phyloP scores from a whole-genome alignment of 2,888 invertebrate species.

The Cataglyphis livida region DNA sequence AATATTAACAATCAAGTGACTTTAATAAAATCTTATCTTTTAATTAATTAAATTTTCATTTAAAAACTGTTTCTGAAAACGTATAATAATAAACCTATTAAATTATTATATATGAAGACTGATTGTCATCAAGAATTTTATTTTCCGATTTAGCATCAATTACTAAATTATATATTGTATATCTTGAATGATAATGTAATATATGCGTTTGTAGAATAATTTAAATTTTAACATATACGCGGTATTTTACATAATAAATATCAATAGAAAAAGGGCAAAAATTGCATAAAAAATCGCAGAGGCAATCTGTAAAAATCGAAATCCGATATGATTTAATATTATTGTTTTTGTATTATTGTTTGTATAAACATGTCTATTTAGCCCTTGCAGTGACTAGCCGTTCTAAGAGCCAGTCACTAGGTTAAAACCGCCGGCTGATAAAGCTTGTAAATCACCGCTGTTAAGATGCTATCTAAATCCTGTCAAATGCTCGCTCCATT shows the following conservation, averaged over 20 bases:
- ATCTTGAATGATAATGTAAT: not conserved
- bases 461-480: constrained; percentile 83
- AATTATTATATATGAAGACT: not conserved
- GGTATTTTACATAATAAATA: not conserved
- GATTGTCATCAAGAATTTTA: not conserved
- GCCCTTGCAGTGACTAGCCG: constrained; percentile 70
- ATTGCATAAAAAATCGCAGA: not conserved
- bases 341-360: constrained; percentile 47
- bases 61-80: not conserved
- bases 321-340: constrained; percentile 7
- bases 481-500: constrained; percentile 80
- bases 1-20: not conserved
- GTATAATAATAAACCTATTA: not conserved
- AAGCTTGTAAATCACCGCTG: constrained; percentile 74
- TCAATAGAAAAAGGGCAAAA: not conserved
- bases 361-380: constrained; percentile 59
- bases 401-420: constrained; percentile 66
- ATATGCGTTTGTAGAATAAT: not conserved
- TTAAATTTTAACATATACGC: not conserved
- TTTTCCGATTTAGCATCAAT: not conserved
- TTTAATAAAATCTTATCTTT: not conserved
- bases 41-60: not conserved
- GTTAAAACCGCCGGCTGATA: constrained; percentile 67
- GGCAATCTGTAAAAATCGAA: not conserved
- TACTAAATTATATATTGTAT: not conserved